Evolutionary conservation across 2,113 vertebrate genomes (phyloP).

Genomic region (Microtus pennsylvanicus): DNA sequence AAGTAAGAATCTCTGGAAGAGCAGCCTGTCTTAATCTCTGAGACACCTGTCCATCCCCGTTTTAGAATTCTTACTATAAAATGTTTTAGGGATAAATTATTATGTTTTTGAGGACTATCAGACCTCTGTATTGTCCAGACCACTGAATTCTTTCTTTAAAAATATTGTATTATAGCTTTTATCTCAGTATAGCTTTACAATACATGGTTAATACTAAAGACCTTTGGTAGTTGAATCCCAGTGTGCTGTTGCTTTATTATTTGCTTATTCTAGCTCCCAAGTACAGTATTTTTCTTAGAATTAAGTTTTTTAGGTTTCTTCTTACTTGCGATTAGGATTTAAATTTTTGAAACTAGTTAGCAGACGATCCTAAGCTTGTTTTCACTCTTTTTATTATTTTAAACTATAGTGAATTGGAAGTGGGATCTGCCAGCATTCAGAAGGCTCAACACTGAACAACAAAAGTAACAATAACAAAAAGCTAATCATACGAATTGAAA

Average conservation of each 20-base stretch:
- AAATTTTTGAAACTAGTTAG: neutral
- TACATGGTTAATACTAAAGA: constrained; percentile 25
- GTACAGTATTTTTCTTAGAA: neutral
- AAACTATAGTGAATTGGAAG: neutral
- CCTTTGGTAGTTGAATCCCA: neutral
- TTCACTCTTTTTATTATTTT: constrained; percentile 25
- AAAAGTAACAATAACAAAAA: neutral
- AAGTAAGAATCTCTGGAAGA: neutral
- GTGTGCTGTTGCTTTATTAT: neutral
- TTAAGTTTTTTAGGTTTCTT: constrained; percentile 27
- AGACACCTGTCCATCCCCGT: neutral
- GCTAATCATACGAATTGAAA: too few species aligned
- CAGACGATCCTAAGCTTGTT: neutral
- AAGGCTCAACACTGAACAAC: neutral
- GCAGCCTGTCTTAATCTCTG: neutral
- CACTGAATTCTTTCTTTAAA: constrained; percentile 36
- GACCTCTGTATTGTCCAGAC: neutral
- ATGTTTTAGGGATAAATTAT: neutral
- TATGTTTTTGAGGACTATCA: neutral
- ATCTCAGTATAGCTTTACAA: neutral
- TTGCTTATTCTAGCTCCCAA: constrained; percentile 1
- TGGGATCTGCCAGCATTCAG: neutral
- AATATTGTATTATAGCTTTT: neutral
- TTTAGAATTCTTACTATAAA: constrained; percentile 14
- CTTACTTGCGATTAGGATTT: constrained; percentile 30